phyloP scores from a whole-genome alignment of 1,140 invertebrate species.

The Pantala flavescens region DNA sequence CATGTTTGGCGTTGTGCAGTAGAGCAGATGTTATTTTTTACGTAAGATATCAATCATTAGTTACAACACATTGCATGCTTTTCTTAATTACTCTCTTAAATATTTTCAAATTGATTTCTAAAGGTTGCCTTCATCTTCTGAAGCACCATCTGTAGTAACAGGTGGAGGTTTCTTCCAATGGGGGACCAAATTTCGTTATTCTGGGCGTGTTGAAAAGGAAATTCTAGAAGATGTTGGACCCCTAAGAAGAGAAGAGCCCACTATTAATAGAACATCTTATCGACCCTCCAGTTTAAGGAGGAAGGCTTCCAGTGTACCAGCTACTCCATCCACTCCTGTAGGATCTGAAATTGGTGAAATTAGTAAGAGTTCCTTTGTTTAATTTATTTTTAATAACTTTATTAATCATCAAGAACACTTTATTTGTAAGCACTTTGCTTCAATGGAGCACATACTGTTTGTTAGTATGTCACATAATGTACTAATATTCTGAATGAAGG shows the following conservation, averaged over 20 bases:
- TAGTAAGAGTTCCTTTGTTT: slow-evolving; percentile 19
- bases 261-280: slow-evolving; percentile 43
- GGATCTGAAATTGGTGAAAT: slow-evolving; percentile 25
- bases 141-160: slow-evolving; percentile 74
- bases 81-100: background rate
- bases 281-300: slow-evolving; percentile 49
- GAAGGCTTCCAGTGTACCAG: slow-evolving; percentile 72
- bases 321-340: slow-evolving; percentile 67
- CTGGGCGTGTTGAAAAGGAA: slow-evolving; percentile 78
- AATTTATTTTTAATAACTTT: background rate
- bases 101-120: too few relatives aligned
- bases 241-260: slow-evolving; percentile 44
- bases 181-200: slow-evolving; percentile 87
- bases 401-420: background rate
- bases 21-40: slow-evolving; percentile 95
- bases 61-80: background rate
- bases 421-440: background rate
- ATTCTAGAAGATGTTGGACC: slow-evolving; percentile 61
- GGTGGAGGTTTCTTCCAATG: slow-evolving; percentile 90
- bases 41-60: slow-evolving; percentile 52
- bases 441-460: background rate
- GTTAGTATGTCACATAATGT: background rate
- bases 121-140: slow-evolving; percentile 74
- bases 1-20: slow-evolving; percentile 94
- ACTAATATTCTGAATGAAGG: too few relatives aligned